Conservation (phyloP, 2,888 invertebrate species). For the Drosophila demipolita region DNA sequence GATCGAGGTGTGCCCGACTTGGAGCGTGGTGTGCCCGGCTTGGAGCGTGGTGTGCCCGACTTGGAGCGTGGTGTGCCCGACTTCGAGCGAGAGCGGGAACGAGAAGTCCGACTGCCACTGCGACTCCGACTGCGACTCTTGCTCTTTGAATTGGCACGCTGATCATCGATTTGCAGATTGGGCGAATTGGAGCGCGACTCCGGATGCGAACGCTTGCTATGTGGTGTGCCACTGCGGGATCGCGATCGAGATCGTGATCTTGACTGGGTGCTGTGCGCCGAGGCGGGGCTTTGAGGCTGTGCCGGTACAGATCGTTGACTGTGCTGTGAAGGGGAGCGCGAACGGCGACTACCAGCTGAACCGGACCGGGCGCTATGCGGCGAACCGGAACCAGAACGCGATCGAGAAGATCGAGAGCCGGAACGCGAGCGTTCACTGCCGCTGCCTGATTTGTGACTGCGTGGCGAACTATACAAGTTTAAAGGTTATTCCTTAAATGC, state of each 20-base stretch:
- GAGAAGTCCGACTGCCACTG: constrained; percentile 75
- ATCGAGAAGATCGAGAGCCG: constrained; percentile 53
- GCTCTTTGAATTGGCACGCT: constrained; percentile 82
- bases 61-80: constrained; percentile 69
- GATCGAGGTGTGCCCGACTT: constrained; percentile 60
- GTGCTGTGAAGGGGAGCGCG: constrained; percentile 55
- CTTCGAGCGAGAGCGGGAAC: constrained; percentile 49
- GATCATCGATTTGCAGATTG: constrained; percentile 86
- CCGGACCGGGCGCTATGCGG: constrained; percentile 37
- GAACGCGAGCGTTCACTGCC: constrained; percentile 82
- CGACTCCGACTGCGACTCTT: constrained; percentile 72
- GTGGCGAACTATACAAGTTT: constrained; percentile 64
- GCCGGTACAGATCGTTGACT: constrained; percentile 36
- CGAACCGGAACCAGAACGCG: constrained; percentile 68
- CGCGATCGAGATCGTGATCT: constrained; percentile 60
- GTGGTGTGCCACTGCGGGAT: constrained; percentile 68
- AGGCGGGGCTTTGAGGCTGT: constrained; percentile 52
- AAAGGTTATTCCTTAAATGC: neutral
- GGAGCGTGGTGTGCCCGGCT: constrained; percentile 69
- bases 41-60: constrained; percentile 56
- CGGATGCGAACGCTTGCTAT: constrained; percentile 68
- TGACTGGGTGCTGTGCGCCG: constrained; percentile 51
- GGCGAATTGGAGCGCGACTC: constrained; percentile 86
- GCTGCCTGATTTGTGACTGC: constrained; percentile 75
- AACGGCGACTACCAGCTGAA: constrained; percentile 28